A percentile compares a stretch with the other conserved stretches of the same genome.
Evolutionary conservation across 2,797 vertebrate genomes (phyloP).

Genomic region (Rhyacichthys aspro): DNA sequence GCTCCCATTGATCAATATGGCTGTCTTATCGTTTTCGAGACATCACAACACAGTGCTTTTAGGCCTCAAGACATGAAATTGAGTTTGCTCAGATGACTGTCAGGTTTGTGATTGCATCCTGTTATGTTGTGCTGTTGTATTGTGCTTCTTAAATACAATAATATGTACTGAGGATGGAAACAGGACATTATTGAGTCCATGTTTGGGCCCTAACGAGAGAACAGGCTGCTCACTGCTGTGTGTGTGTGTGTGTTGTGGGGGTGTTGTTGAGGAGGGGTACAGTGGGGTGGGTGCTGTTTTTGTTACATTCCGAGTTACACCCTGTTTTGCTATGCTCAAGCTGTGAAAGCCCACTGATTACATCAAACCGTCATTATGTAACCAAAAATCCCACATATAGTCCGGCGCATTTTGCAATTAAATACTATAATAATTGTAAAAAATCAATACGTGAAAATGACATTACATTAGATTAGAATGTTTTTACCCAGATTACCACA

Average conservation of each 20-base stretch:
- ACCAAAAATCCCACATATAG: slow-evolving; percentile 26
- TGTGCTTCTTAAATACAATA: slow-evolving; percentile 17
- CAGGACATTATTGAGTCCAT: slow-evolving; percentile 13
- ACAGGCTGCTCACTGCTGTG: slow-evolving; percentile 23
- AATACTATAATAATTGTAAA: too few relatives aligned
- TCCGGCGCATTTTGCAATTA: slow-evolving; percentile 2
- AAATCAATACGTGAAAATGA: too few relatives aligned
- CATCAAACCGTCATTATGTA: slow-evolving; percentile 68
- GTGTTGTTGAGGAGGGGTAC: slow-evolving; percentile 23
- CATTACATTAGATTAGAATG: too few relatives aligned
- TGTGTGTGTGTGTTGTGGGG: slow-evolving; percentile 18
- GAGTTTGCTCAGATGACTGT: slow-evolving; percentile 3
- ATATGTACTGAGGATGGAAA: slow-evolving; percentile 25
- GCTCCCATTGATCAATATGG: slow-evolving; percentile 22
- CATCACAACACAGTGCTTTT: slow-evolving; percentile 4
- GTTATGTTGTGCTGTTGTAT: slow-evolving; percentile 48
- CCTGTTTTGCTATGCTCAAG: slow-evolving; percentile 68
- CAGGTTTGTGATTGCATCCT: slow-evolving; percentile 39
- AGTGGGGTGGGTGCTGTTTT: slow-evolving; percentile 56
- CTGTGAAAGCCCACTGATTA: slow-evolving; percentile 55
- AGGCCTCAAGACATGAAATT: slow-evolving; percentile 5
- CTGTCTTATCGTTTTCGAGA: neutral
- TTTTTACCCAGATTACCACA: too few relatives aligned
- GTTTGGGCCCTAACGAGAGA: slow-evolving; percentile 28
- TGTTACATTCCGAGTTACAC: slow-evolving; percentile 76